Evolutionary conservation across 35 echinoderm and acorn worm species (phyloP).

Genomic region (Nesometra sesokonis): DNA sequence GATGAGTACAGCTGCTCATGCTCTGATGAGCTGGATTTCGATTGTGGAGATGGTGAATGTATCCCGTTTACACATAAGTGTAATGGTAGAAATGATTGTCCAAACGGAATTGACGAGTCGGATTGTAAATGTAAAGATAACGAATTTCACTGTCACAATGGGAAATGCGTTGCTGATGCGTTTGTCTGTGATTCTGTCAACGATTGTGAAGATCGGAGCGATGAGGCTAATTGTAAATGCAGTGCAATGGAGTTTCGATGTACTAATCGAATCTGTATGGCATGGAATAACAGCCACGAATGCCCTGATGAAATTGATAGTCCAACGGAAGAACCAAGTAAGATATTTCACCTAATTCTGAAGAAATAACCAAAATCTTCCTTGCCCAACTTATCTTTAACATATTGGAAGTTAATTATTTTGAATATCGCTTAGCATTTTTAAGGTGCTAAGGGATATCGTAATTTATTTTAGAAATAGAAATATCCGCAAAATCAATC

Average conservation of each 20-base stretch:
- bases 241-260: neutral
- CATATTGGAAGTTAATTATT: too few species aligned
- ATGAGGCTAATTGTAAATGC: neutral
- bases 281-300: too few species aligned
- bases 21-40: neutral
- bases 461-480: too few species aligned
- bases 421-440: too few species aligned
- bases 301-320: too few species aligned
- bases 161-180: neutral
- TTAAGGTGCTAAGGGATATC: too few species aligned
- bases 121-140: neutral
- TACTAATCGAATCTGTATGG: neutral
- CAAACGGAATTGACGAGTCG: neutral
- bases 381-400: too few species aligned
- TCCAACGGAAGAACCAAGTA: too few species aligned
- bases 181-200: neutral
- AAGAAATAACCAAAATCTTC: too few species aligned
- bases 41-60: neutral
- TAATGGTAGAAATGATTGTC: neutral
- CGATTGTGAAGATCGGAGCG: neutral
- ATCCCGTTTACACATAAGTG: neutral
- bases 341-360: too few species aligned
- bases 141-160: neutral
- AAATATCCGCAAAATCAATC: too few species aligned
- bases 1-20: conserved; percentile 4